Conservation (phyloP, 2,113 vertebrate genomes). For the Clarias batrachus region DNA sequence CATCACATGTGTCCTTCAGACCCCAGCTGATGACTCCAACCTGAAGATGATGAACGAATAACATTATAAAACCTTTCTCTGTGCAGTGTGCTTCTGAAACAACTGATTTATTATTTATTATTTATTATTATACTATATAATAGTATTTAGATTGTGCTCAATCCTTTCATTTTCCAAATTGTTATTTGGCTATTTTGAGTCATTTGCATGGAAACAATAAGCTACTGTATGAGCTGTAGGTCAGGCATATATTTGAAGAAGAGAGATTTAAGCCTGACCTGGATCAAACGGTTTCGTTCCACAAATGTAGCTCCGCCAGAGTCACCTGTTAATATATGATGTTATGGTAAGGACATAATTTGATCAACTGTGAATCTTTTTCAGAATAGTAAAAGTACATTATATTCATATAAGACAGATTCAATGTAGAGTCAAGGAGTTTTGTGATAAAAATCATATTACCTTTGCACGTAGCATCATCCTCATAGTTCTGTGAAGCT, state of each 20-base stretch:
- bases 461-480: slow-evolving; percentile 24
- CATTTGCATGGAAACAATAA: background rate
- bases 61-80: background rate
- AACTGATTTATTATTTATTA: background rate
- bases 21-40: slow-evolving; percentile 42
- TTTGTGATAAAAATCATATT: background rate
- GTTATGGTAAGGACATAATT: background rate
- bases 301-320: slow-evolving; percentile 34
- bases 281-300: slow-evolving; percentile 24
- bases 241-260: background rate
- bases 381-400: background rate
- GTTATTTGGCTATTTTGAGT: background rate
- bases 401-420: background rate
- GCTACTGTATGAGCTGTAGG: background rate
- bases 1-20: background rate
- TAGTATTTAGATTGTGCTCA: background rate
- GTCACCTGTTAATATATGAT: slow-evolving; percentile 24
- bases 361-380: background rate
- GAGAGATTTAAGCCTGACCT: slow-evolving; percentile 18
- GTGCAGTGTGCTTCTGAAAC: background rate
- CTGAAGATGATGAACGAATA: background rate
- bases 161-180: background rate
- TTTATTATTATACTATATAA: too few species aligned
- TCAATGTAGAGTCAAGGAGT: background rate
- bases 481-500: background rate